A percentile compares a stretch with the other conserved stretches of the same genome.
Conservation (phyloP, 2,888 invertebrate genomes). For the Drosophila mulleri region DNA sequence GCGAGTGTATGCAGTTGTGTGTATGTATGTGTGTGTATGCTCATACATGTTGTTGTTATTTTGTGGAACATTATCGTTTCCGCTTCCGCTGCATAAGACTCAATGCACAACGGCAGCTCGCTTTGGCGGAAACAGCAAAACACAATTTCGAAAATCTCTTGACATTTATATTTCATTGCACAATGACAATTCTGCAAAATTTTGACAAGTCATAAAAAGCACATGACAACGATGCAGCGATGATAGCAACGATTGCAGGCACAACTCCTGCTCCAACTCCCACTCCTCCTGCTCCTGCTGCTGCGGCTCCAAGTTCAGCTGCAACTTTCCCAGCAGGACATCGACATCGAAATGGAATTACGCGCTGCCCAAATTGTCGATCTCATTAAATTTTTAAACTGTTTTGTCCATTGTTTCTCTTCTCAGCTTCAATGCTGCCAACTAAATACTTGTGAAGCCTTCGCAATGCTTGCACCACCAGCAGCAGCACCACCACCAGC, state of each 20-base stretch:
- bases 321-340: constrained; percentile 17
- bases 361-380: constrained; percentile 22
- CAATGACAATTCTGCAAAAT: constrained; percentile 68
- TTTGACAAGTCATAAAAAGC: constrained; percentile 75
- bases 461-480: constrained; percentile 16
- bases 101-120: constrained; percentile 43
- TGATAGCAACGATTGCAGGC: constrained; percentile 34
- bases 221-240: constrained; percentile 53
- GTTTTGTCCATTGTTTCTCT: constrained; percentile 7
- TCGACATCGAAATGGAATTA: constrained; percentile 56
- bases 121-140: constrained; percentile 53
- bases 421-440: constrained; percentile 16
- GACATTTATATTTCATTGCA: constrained; percentile 81
- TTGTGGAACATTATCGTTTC: constrained; percentile 64
- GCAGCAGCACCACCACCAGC: constrained; percentile 6
- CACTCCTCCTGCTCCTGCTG: background rate
- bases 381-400: constrained; percentile 52
- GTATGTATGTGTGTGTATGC: constrained; percentile 10
- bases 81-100: constrained; percentile 64
- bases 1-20: background rate
- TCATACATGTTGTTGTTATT: constrained; percentile 12
- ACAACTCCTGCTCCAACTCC: constrained; percentile 11
- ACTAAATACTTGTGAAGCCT: constrained; percentile 21
- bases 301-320: constrained; percentile 2
- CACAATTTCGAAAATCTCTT: constrained; percentile 71